phyloP scores from a whole-genome alignment of 2,888 invertebrate species.

The Nephrocerus scutellatus region DNA sequence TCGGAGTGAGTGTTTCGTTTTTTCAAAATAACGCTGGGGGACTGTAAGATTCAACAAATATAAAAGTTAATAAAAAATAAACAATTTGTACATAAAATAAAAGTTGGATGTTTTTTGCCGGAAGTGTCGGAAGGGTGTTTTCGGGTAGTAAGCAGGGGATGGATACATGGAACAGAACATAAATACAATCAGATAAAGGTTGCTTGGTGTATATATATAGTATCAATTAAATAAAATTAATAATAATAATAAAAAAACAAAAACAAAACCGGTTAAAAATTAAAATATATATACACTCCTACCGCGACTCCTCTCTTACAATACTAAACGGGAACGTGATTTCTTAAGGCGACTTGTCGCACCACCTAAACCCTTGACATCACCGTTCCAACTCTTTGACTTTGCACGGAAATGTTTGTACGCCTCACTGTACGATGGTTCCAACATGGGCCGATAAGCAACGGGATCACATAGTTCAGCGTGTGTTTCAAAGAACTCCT shows the following conservation, averaged over 20 bases:
- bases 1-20: constrained; percentile 9
- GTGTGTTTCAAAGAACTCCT: constrained; percentile 68
- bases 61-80: too few relatives aligned
- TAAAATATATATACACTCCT: neutral
- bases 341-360: constrained; percentile 41
- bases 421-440: constrained; percentile 68
- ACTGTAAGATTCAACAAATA: too few relatives aligned
- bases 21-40: constrained; percentile 4
- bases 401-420: constrained; percentile 68
- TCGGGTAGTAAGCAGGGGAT: too few relatives aligned
- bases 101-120: too few relatives aligned
- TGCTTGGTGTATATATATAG: constrained; percentile 19
- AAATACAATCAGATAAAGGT: too few relatives aligned
- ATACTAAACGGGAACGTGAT: constrained; percentile 44
- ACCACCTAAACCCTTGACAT: constrained; percentile 35
- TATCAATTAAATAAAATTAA: constrained; percentile 20
- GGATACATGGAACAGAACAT: neutral
- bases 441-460: constrained; percentile 77
- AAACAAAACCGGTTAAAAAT: neutral
- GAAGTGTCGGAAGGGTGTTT: too few relatives aligned
- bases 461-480: constrained; percentile 64
- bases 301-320: constrained; percentile 28
- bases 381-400: constrained; percentile 66
- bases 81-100: too few relatives aligned
- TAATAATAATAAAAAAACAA: constrained; percentile 15